phyloP scores from a whole-genome alignment of 2,113 vertebrate genomes.

The Gymnocephalus cernua region DNA sequence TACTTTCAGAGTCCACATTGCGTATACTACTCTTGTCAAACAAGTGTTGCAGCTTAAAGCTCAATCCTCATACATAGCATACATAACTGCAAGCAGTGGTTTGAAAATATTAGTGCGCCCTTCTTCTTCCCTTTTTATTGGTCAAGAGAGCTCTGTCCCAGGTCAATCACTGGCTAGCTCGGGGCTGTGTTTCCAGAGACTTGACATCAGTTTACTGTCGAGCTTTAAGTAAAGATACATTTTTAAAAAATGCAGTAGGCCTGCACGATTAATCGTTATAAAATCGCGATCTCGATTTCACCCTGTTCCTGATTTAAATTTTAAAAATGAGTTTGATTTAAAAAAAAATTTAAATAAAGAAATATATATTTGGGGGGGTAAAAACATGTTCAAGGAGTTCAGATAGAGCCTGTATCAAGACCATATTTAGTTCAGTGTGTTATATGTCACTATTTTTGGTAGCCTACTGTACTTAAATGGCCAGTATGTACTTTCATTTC shows the following conservation, averaged over 20 bases:
- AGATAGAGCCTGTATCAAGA: too few relatives aligned
- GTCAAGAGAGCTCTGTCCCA: neutral
- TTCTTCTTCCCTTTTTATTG: neutral
- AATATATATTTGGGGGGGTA: too few relatives aligned
- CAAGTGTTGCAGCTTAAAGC: neutral
- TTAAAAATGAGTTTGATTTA: too few relatives aligned
- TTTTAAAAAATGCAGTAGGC: neutral
- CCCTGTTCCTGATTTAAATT: too few relatives aligned
- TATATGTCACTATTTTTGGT: too few relatives aligned
- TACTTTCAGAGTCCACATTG: neutral
- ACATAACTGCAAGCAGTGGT: neutral
- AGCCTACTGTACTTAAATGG: too few relatives aligned
- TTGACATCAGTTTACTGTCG: neutral
- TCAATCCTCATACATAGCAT: neutral
- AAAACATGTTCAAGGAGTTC: too few relatives aligned
- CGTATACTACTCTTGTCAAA: neutral
- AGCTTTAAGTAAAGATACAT: neutral
- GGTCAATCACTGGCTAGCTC: neutral
- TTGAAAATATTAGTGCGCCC: neutral
- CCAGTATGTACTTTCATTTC: too few relatives aligned
- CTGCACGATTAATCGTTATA: too few relatives aligned
- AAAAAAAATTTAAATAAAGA: too few relatives aligned
- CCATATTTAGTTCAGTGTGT: too few relatives aligned
- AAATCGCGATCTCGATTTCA: too few relatives aligned
- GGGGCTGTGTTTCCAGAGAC: neutral